Evolutionary conservation across 2,797 vertebrate genomes (phyloP), one percentile per base, ranked within the genome.

Genomic region (Trematomus bernacchii): DNA sequence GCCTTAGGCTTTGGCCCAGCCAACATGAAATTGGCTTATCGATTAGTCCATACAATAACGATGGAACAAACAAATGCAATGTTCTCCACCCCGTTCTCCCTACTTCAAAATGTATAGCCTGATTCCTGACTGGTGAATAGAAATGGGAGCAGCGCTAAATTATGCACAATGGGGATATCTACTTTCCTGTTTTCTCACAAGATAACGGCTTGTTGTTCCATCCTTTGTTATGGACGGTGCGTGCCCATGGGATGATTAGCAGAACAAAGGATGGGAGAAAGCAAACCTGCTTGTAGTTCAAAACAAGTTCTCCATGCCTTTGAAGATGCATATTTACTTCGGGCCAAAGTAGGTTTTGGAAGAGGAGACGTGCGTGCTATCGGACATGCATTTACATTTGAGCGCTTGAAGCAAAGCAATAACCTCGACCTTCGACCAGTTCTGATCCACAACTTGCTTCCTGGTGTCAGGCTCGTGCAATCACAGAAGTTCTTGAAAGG

Each of bases 161-260:
- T 93, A 93, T 94, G 91, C 92, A 92, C 93, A 92, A 86, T 87
- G 85, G 93, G 92, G 89, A 92, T 94, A 93, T 94, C 91, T 92
- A 83, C 90, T 93, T 95, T 92, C 90, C 87, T 90, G 86, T 93
- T 94, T 94, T 94, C 92, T 93, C 90, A 85, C 73, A 77, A 92
- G 93, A 95, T 93, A 93, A 84, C 85, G 63, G 89, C 62, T 61
- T 91, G 79, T 92, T 94, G 91, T 94, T 94, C 84, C 82, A 90
- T 84, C 77, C 85, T 92, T 94, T 94, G 92, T 94, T 94, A 93
- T 93, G 90, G 91, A 92, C 87, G 70, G 64, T 82, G 81, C 62
- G 71, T 83, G 81, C 94, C 93, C 93, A 91, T 88, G 91, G 93
- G 94, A 93, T 94, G 90, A 95, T 93, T 92, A 93, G 92, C 70